Evolutionary conservation across 2,797 vertebrate species (phyloP).

Genomic region (Catharus ustulatus): DNA sequence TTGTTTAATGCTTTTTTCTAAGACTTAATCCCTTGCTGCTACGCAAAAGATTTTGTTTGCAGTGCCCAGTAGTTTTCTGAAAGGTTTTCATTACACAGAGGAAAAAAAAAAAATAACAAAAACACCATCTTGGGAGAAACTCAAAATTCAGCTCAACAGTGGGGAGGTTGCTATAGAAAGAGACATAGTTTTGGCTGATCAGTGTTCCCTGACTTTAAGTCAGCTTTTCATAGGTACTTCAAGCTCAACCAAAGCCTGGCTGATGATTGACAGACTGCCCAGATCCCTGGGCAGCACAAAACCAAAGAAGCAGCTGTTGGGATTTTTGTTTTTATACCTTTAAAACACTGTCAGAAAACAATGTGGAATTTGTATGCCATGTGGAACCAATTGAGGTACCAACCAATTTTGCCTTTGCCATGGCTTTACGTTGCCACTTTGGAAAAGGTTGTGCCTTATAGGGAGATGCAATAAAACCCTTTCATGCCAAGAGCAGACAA

Average conservation of each 20-base stretch:
- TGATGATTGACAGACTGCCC: not conserved
- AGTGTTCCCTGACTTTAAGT: not conserved
- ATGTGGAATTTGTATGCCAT: fast-evolving
- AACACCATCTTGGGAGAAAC: not conserved
- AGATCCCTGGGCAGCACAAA: not conserved
- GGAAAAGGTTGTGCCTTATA: fast-evolving
- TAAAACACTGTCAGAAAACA: not conserved
- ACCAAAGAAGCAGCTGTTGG: not conserved
- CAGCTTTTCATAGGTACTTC: not conserved
- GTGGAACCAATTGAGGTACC: not conserved
- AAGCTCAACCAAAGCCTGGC: not conserved
- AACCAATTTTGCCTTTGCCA: not conserved
- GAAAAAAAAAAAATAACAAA: not conserved
- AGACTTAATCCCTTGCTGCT: not conserved
- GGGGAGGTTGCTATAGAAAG: not conserved
- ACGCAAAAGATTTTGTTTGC: not conserved
- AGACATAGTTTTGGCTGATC: not conserved
- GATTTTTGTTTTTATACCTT: not conserved
- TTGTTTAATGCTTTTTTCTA: not conserved
- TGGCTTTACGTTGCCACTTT: not conserved
- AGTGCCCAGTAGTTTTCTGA: not conserved
- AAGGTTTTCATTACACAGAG: not conserved
- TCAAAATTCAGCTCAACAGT: not conserved
- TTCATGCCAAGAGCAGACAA: fast-evolving
- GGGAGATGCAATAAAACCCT: not conserved